Conservation (phyloP, 2,797 vertebrate species). For the Darevskia mixta region DNA sequence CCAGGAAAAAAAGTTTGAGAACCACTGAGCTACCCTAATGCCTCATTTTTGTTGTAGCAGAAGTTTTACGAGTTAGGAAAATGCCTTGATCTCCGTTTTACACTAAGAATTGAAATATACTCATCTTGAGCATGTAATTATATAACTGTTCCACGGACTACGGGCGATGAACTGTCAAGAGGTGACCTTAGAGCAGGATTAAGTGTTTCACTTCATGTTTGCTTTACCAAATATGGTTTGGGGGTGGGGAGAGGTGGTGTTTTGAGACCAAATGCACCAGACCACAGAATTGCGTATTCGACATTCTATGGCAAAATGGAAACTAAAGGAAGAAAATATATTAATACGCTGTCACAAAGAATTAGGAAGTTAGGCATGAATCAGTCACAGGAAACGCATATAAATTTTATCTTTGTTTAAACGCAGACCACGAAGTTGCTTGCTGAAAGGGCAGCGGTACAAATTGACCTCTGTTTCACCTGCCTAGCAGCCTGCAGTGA, state of each 20-base stretch:
- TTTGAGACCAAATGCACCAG: neutral
- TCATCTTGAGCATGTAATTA: neutral
- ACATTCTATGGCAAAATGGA: neutral
- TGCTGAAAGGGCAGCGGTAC: neutral
- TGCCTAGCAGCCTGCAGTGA: neutral
- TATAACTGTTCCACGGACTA: neutral
- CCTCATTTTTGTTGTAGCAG: neutral
- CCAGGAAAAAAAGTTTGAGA: too few relatives aligned
- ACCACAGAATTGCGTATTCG: neutral
- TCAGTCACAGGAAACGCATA: neutral
- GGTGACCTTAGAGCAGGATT: neutral
- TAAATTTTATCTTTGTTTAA: neutral
- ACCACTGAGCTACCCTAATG: neutral
- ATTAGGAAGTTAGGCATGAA: neutral
- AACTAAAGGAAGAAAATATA: neutral
- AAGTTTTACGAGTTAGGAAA: constrained; percentile 15
- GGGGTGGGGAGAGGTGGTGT: neutral
- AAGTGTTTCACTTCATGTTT: neutral
- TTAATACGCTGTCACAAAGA: neutral
- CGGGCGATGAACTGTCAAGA: neutral
- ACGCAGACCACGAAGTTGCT: neutral
- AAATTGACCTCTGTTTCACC: neutral
- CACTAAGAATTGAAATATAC: neutral
- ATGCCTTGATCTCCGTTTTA: neutral
- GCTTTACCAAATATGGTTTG: neutral